Conservation (phyloP, 2,113 vertebrate species). For the Crotalus viridis region DNA sequence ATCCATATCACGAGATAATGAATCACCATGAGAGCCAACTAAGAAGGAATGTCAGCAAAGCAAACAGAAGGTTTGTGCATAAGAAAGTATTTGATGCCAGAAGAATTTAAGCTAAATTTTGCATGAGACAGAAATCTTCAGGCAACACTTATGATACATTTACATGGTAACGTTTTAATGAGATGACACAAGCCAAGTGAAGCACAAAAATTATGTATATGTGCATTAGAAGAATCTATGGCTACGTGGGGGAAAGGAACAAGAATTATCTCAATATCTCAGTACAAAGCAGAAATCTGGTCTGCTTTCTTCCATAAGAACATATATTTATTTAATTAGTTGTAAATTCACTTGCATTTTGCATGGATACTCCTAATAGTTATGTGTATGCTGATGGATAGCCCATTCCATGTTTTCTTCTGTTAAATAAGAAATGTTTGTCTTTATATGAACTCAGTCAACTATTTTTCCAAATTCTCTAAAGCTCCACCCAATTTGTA, state of each 20-base stretch:
- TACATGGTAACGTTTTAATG: slow-evolving; percentile 75
- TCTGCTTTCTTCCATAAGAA: not conserved
- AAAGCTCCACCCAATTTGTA: not conserved
- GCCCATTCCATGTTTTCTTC: not conserved
- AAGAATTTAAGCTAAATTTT: slow-evolving; percentile 75
- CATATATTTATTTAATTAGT: not conserved
- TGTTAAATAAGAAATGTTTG: not conserved
- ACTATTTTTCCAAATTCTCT: not conserved
- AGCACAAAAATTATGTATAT: slow-evolving; percentile 39
- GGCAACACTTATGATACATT: slow-evolving; percentile 70
- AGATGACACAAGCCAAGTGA: slow-evolving; percentile 66
- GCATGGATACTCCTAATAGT: not conserved
- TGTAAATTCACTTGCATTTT: not conserved
- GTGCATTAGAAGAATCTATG: slow-evolving; percentile 34
- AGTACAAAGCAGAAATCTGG: not conserved
- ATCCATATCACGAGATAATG: slow-evolving; percentile 80
- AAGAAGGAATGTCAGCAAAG: slow-evolving; percentile 76
- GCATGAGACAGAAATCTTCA: slow-evolving; percentile 74
- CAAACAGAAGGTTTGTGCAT: slow-evolving; percentile 76
- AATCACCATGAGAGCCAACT: slow-evolving; percentile 74
- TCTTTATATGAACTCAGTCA: not conserved
- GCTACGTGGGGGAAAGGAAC: not conserved
- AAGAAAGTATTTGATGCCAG: slow-evolving; percentile 71
- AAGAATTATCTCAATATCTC: not conserved
- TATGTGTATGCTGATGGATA: not conserved